A percentile compares a stretch with the other conserved stretches of the same genome.
Conservation (phyloP, 2,888 invertebrate species). For the Cataglyphis altisquamis region DNA sequence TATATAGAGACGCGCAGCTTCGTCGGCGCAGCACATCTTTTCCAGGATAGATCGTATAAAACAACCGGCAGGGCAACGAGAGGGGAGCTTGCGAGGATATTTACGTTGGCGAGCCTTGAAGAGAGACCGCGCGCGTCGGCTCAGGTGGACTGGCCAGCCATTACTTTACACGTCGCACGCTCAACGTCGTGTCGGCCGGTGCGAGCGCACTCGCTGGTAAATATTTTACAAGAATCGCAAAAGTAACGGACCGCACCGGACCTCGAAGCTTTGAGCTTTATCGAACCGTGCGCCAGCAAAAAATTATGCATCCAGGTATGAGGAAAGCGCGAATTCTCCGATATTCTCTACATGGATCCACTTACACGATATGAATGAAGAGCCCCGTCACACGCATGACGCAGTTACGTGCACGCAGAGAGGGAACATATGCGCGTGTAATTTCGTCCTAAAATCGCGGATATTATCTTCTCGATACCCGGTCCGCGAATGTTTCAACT, state of each 20-base stretch:
- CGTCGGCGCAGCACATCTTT: neutral
- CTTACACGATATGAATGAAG: slow-evolving; percentile 21
- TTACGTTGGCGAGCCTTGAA: slow-evolving; percentile 23
- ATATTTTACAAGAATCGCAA: slow-evolving; percentile 64
- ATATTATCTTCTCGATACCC: neutral
- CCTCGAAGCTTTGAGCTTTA: slow-evolving; percentile 31
- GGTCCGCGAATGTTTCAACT: neutral
- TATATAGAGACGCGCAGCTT: neutral
- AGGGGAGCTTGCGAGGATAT: slow-evolving; percentile 24
- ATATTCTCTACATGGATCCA: slow-evolving; percentile 1
- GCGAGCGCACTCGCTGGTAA: slow-evolving; percentile 44
- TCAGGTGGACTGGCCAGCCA: slow-evolving; percentile 22
- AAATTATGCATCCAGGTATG: slow-evolving; percentile 20
- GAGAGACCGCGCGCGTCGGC: slow-evolving; percentile 12
- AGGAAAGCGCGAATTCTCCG: slow-evolving; percentile 1
- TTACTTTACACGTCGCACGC: neutral
- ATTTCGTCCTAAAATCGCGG: neutral
- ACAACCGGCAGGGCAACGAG: neutral
- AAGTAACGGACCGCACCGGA: slow-evolving; percentile 26
- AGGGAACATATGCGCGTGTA: neutral
- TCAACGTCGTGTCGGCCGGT: slow-evolving; percentile 18
- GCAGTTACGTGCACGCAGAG: neutral
- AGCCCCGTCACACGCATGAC: neutral
- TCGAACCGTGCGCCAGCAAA: slow-evolving; percentile 37
- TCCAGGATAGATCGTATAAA: slow-evolving; percentile 11